Conservation (phyloP, 2,797 vertebrate genomes). For the Sebastes hopkinsi region DNA sequence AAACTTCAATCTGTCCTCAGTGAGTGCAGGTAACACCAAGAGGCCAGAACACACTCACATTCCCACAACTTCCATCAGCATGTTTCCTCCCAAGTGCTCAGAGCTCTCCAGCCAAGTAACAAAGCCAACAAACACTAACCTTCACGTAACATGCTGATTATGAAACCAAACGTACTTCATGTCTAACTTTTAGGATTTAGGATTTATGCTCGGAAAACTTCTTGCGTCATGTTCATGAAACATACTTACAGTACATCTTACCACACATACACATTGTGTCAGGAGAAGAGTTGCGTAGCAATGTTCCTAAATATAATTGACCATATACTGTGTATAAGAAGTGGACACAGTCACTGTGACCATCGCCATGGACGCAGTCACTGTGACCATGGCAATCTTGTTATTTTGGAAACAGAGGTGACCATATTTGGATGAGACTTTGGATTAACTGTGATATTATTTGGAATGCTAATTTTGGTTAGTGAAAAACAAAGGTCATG, state of each 20-base stretch:
- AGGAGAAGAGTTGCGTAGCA: neutral
- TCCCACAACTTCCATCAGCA: constrained; percentile 18
- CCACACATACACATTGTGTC: neutral
- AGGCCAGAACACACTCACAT: constrained; percentile 10
- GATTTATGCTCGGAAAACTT: neutral
- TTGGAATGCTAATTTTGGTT: no score
- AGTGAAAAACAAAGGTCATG: no score
- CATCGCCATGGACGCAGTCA: no score
- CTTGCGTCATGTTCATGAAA: neutral
- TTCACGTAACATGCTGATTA: neutral
- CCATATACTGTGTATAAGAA: neutral
- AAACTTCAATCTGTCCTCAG: constrained; percentile 11
- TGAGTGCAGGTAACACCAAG: constrained; percentile 20
- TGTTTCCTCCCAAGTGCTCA: neutral
- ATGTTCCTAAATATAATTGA: neutral
- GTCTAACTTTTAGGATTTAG: neutral
- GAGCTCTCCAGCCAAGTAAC: neutral
- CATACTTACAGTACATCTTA: neutral
- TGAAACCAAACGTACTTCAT: constrained; percentile 2
- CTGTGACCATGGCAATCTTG: no score
- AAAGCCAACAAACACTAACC: neutral
- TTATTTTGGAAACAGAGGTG: no score
- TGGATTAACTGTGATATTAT: no score
- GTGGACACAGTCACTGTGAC: no score
- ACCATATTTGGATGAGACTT: no score